Evolutionary conservation across 2,113 vertebrate genomes (phyloP).

Genomic region (Pluvialis apricaria): DNA sequence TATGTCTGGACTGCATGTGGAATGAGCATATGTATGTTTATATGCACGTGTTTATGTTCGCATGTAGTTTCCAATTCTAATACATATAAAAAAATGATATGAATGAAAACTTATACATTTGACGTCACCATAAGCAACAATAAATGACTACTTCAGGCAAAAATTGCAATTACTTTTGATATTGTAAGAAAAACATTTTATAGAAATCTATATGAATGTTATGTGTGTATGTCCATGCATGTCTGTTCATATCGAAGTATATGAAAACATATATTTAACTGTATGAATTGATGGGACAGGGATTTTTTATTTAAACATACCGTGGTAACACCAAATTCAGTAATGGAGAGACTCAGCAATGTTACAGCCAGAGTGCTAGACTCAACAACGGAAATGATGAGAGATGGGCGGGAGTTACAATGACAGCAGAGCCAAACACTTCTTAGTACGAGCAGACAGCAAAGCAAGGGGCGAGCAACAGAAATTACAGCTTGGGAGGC

Average conservation of each 20-base stretch:
- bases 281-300: not conserved
- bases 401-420: accelerated
- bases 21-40: not conserved
- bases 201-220: not conserved
- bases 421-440: not conserved
- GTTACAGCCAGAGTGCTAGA: not conserved
- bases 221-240: no score
- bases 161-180: not conserved
- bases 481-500: not conserved
- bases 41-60: not conserved
- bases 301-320: not conserved
- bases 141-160: not conserved
- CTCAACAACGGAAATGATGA: not conserved
- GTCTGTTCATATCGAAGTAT: not conserved
- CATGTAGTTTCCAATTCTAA: not conserved
- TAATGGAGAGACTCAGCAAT: not conserved
- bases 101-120: not conserved
- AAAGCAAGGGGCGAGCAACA: not conserved
- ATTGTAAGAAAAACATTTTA: not conserved
- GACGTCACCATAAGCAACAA: not conserved
- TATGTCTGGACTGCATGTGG: conserved; percentile 40
- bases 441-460: not conserved
- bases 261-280: not conserved
- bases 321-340: not conserved
- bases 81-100: not conserved